Evolutionary conservation across 1,140 invertebrate genomes (phyloP), one percentile per base, ranked within the genome.

Genomic region (Pseudachorutes palmiensis): DNA sequence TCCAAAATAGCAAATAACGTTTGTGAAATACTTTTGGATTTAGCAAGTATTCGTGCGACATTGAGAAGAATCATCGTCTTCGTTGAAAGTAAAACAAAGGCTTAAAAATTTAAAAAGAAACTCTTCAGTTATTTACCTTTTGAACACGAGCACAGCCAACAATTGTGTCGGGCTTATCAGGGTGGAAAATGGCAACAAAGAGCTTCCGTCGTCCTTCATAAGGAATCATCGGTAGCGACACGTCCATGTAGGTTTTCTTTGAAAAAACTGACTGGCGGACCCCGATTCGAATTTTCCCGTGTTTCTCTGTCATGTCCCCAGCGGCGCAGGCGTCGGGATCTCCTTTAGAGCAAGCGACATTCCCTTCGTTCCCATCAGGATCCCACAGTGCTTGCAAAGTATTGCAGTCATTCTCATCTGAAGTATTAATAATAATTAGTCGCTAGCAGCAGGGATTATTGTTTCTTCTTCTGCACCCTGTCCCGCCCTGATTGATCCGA

Each of bases 141-240:
- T 77, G 82, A 66, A 97, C 86, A 77, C 89, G 89, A 16, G 91
- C 88, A 78, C 94, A 97, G 0, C 86, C 86, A 70, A 93, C 78
- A 75, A 91, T 89, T 51, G 86, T 87, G 69, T 92, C 88, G 1
- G 83, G 77, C 76, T 91, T 88, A 49, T 84, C 84, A 63, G 85
- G 84, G 74, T 95, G 91, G 75, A 88, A 92, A 16, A 96, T 80
- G 9, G 92, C 91, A 24, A 95, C 79, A 77, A 92, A 94, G 12
- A 94, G 79, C 57, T 85, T 85, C 57, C 91, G 70, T 3, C 83
- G 75, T 83, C 86, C 26, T 83, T 85, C 74, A 84, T 88, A 67
- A 83, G 85, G 69, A 84, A 84, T 67, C 83, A 88, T 26, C 86
- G 77, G 22, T 19, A 73, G 59, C 1, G 30, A 3, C 1, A 62